phyloP scores from a whole-genome alignment of 2,888 invertebrate species.

The Ochropleura plecta region DNA sequence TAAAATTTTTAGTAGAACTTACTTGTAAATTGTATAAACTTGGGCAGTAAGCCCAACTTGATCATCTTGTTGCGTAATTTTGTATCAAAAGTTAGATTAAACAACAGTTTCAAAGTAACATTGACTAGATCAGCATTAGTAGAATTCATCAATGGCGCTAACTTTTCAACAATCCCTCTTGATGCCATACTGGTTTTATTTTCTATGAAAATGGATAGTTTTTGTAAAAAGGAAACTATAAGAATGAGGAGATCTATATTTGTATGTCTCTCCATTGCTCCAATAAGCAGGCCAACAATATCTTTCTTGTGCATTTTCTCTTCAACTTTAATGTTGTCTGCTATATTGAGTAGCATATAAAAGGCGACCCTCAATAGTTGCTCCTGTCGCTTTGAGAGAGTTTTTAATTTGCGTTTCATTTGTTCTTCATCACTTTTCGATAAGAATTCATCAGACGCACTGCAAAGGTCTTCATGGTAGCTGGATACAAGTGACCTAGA shows the following conservation, averaged over 20 bases:
- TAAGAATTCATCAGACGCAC: constrained; percentile 85
- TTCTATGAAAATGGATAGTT: constrained; percentile 97
- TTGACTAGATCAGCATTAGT: constrained; percentile 94
- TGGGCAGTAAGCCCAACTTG: constrained; percentile 96
- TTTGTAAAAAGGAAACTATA: constrained; percentile 98
- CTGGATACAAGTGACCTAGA: constrained; percentile 92
- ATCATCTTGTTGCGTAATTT: constrained; percentile 97
- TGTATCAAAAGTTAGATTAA: constrained; percentile 98
- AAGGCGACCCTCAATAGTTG: constrained; percentile 97
- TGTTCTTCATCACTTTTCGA: constrained; percentile 94
- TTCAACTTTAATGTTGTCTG: constrained; percentile 98
- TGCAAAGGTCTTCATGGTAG: constrained; percentile 92
- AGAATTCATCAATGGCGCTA: constrained; percentile 94
- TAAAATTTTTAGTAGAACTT: constrained; percentile 84
- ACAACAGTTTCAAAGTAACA: constrained; percentile 96
- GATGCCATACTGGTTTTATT: constrained; percentile 98
- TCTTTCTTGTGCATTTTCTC: constrained; percentile 99
- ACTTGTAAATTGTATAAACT: constrained; percentile 97
- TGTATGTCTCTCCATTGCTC: constrained; percentile 95
- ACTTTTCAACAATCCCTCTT: constrained; percentile 94
- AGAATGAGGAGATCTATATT: constrained; percentile 97
- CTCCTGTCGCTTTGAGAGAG: constrained; percentile 97
- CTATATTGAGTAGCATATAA: constrained; percentile 98
- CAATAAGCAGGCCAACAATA: constrained; percentile 96
- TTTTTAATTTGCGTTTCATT: constrained; percentile 93